phyloP scores from a whole-genome alignment of 2,113 vertebrate genomes.

The Myiozetetes cayanensis region DNA sequence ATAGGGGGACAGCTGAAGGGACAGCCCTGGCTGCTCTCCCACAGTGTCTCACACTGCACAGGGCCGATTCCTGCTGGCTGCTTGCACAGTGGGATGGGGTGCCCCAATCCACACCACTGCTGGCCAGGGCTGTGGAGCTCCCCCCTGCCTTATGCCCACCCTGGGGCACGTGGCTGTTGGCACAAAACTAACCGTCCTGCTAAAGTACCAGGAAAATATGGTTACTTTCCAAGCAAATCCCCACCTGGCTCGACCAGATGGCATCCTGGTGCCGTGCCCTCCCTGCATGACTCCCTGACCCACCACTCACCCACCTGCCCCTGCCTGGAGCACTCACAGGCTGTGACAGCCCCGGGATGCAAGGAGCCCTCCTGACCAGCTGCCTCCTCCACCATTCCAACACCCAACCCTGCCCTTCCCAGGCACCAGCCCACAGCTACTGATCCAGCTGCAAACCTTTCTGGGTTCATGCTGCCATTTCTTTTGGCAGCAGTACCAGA shows the following conservation, averaged over 20 bases:
- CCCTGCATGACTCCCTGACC: neutral
- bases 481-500: neutral
- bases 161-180: neutral
- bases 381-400: neutral
- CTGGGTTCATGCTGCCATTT: neutral
- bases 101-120: neutral
- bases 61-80: neutral
- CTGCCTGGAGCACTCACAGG: neutral
- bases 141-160: neutral
- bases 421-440: neutral
- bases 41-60: neutral
- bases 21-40: neutral
- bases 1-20: accelerated
- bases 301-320: neutral
- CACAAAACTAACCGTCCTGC: neutral
- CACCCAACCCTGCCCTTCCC: neutral
- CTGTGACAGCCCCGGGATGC: no score
- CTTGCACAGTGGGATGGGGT: neutral
- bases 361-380: neutral
- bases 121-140: neutral
- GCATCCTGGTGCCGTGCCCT: neutral
- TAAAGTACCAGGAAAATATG: neutral
- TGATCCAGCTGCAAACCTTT: neutral
- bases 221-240: neutral
- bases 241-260: neutral